Percentiles rank a stretch among this genome's conserved stretches.
These are phyloP conservation scores for Centropyge bicolor DNA, from an alignment of 2,797 vertebrate genomes.

Conservation along the genomic window DNA sequence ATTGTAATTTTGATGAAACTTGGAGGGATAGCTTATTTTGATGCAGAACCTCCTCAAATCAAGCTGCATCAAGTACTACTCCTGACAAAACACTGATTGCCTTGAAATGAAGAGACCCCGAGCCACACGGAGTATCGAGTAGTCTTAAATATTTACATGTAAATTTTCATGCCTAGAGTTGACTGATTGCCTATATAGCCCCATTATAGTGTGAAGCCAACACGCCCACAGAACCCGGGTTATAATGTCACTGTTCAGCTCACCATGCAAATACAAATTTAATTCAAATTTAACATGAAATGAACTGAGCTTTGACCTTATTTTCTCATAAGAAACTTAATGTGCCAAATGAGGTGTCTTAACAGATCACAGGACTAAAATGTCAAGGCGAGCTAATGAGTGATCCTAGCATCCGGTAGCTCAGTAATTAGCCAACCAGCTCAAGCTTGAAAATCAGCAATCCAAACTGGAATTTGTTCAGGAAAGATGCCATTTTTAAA, in stretches of 20 bases:
- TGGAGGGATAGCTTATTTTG: background rate
- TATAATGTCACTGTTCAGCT: slow-evolving; percentile 3
- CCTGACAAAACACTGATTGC: background rate
- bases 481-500: slow-evolving; percentile 28
- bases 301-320: slow-evolving; percentile 36
- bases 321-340: slow-evolving; percentile 8
- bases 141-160: background rate
- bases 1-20: too few species aligned
- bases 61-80: background rate
- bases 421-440: slow-evolving; percentile 45
- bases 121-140: background rate
- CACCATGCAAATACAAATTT: slow-evolving; percentile 7
- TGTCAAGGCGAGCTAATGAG: slow-evolving; percentile 44
- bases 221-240: background rate
- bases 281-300: slow-evolving; percentile 34
- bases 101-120: background rate
- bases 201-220: background rate
- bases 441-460: slow-evolving; percentile 45
- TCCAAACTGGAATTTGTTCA: slow-evolving; percentile 28
- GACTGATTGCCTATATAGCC: background rate
- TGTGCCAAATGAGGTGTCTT: slow-evolving; percentile 16
- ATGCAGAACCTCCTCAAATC: background rate
- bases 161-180: background rate
- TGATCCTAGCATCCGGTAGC: slow-evolving; percentile 22
- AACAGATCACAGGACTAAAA: slow-evolving; percentile 47